A percentile compares a stretch with the other conserved stretches of the same genome.
These are phyloP conservation scores for Phytoseiulus persimilis DNA, from an alignment of 2,888 invertebrate genomes.

Conservation along the genomic window DNA sequence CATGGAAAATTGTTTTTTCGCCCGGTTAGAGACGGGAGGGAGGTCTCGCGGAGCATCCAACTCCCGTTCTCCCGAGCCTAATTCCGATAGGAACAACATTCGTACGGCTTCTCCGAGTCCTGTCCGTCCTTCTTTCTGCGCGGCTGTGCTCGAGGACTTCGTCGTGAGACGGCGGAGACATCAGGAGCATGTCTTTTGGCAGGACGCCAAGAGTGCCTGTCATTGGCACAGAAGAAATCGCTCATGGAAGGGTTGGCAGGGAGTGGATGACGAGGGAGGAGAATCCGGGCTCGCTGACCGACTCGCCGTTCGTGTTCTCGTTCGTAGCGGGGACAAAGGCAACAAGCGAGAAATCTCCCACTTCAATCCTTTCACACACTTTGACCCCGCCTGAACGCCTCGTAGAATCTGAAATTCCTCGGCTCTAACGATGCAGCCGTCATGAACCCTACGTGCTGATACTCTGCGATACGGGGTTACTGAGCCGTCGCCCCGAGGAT, in stretches of 20 bases:
- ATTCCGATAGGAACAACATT: background rate
- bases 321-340: background rate
- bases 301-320: background rate
- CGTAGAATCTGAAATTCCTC: too few relatives aligned
- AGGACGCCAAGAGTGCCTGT: background rate
- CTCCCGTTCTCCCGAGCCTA: background rate
- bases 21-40: background rate
- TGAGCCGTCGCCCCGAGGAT: background rate
- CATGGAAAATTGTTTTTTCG: background rate
- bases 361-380: too few relatives aligned
- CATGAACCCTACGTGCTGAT: too few relatives aligned
- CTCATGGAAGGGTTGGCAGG: background rate
- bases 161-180: background rate
- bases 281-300: background rate
- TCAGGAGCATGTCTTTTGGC: background rate
- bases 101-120: background rate
- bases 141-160: background rate
- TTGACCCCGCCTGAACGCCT: too few relatives aligned
- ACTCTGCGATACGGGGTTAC: too few relatives aligned
- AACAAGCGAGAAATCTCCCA: too few relatives aligned
- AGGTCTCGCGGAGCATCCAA: background rate
- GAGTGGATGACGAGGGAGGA: background rate
- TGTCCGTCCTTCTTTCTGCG: background rate
- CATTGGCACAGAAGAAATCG: background rate
- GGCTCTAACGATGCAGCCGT: too few relatives aligned